These are phyloP conservation scores for Rotaria socialis DNA, from an alignment of 2,888 invertebrate genomes.

Conservation along the genomic window DNA sequence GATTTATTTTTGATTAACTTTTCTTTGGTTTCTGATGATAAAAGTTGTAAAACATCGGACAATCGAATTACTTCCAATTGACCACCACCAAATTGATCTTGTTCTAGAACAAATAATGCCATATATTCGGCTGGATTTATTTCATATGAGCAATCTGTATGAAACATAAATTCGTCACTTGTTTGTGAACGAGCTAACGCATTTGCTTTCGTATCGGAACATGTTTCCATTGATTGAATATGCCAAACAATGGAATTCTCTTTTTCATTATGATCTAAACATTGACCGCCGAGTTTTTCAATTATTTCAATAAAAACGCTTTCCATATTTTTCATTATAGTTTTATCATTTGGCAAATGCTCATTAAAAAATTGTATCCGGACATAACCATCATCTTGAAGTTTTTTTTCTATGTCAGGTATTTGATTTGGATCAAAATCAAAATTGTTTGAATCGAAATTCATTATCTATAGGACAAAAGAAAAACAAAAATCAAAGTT, in stretches of 20 bases:
- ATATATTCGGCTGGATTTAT: not conserved
- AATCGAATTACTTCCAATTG: not conserved
- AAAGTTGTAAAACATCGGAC: not conserved
- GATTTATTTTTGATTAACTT: not conserved
- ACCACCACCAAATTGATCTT: not conserved
- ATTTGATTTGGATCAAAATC: not conserved
- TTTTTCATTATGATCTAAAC: not conserved
- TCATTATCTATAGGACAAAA: not conserved
- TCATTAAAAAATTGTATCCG: not conserved
- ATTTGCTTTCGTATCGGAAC: not conserved
- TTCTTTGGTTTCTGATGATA: not conserved
- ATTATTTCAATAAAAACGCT: not conserved
- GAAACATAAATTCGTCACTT: not conserved
- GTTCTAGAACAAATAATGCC: not conserved
- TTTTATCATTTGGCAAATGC: not conserved
- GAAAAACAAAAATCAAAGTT: not conserved
- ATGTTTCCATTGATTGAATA: no score
- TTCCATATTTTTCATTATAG: not conserved
- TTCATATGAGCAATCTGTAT: not conserved
- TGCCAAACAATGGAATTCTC: no score
- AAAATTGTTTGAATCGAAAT: not conserved
- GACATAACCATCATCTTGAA: not conserved
- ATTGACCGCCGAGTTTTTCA: not conserved
- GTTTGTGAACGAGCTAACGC: not conserved
- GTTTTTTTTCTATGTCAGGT: not conserved